A percentile compares a stretch with the other conserved stretches of the same genome.
Evolutionary conservation across 2,888 invertebrate species (phyloP).

Genomic region (Trissoscelio sp.): DNA sequence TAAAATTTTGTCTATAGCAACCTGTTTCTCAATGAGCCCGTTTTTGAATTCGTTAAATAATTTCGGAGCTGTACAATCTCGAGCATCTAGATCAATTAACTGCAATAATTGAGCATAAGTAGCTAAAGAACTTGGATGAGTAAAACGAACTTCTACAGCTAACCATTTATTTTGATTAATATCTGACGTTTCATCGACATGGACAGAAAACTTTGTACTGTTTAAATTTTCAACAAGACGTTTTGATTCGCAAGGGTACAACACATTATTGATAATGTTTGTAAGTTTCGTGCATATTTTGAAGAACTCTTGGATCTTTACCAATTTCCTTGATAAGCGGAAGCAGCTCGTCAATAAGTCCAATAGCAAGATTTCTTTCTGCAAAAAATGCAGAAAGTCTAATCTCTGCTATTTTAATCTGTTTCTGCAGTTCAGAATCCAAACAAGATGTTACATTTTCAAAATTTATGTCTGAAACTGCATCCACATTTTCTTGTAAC

Average conservation of each 20-base stretch:
- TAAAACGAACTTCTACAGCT: background rate
- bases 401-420: background rate
- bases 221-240: background rate
- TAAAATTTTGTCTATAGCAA: conserved; percentile 14
- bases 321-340: conserved; percentile 6
- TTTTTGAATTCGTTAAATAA: background rate
- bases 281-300: conserved; percentile 18
- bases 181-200: conserved; percentile 48
- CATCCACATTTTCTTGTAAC: too few relatives aligned
- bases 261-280: conserved; percentile 13
- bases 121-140: conserved; percentile 3
- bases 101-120: conserved; percentile 9
- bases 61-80: conserved; percentile 15
- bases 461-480: too few relatives aligned
- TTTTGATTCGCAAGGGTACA: conserved; percentile 2
- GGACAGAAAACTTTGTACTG: conserved; percentile 16
- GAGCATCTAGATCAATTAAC: conserved; percentile 7
- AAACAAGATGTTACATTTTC: background rate
- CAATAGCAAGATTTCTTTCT: conserved; percentile 15
- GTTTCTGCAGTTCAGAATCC: background rate
- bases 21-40: conserved; percentile 8
- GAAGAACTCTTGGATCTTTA: conserved; percentile 4
- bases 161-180: conserved; percentile 34
- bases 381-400: conserved; percentile 14
- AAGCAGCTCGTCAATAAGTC: conserved; percentile 1